Percentiles rank a stretch among this genome's conserved stretches.
phyloP scores from a whole-genome alignment of 1,140 invertebrate species.

The silkworm (Bombyx mori) region DNA sequence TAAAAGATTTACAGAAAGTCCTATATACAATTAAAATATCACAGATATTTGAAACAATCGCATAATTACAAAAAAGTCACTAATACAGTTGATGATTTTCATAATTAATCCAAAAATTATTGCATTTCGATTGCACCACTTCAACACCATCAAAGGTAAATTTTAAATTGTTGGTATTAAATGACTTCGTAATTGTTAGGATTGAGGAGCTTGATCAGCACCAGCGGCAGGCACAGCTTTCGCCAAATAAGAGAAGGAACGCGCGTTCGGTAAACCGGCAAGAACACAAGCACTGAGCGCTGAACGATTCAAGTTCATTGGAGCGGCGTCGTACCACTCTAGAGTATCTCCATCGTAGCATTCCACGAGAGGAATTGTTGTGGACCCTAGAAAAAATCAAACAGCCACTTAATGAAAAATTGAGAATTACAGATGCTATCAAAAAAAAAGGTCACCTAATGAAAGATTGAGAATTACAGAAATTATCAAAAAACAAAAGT shows the following conservation, averaged over 20 bases:
- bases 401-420: neutral
- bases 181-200: slow-evolving; percentile 9
- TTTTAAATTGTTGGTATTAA: neutral
- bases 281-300: slow-evolving; percentile 77
- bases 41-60: slow-evolving; percentile 14
- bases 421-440: too few relatives aligned
- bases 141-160: too few relatives aligned
- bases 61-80: slow-evolving; percentile 9
- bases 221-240: slow-evolving; percentile 60
- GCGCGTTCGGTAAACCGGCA: slow-evolving; percentile 72
- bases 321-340: slow-evolving; percentile 78
- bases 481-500: neutral
- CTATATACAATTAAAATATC: slow-evolving; percentile 48
- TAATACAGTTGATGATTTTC: slow-evolving; percentile 3
- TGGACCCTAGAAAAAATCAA: slow-evolving; percentile 53
- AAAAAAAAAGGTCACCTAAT: too few relatives aligned
- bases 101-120: slow-evolving; percentile 12
- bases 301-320: slow-evolving; percentile 80
- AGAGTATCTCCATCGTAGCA: slow-evolving; percentile 78
- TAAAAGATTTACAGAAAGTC: slow-evolving; percentile 44
- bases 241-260: slow-evolving; percentile 67
- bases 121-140: too few relatives aligned
- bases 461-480: too few relatives aligned
- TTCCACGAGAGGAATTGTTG: slow-evolving; percentile 79
- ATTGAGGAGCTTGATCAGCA: slow-evolving; percentile 51